Percentiles rank a stretch among this genome's conserved stretches.
Evolutionary conservation across 2,113 vertebrate genomes (phyloP).

Genomic region (Martes martes): DNA sequence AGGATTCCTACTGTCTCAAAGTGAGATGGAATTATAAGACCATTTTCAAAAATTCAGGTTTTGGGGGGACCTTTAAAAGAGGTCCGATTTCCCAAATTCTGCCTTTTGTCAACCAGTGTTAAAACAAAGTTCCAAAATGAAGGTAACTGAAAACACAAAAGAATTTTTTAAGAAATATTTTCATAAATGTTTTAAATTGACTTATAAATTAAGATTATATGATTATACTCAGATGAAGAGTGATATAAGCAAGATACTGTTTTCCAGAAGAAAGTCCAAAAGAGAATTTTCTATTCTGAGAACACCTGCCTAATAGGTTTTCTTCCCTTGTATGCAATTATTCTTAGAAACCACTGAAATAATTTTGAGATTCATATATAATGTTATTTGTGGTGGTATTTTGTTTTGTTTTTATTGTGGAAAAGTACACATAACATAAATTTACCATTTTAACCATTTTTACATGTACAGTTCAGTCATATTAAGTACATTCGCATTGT

Average conservation of each 20-base stretch:
- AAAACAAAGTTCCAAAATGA: background rate
- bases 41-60: background rate
- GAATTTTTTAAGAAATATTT: constrained; percentile 26
- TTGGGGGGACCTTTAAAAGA: background rate
- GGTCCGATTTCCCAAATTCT: background rate
- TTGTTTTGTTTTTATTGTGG: background rate
- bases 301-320: background rate
- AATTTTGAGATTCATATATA: background rate
- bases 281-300: constrained; percentile 18
- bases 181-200: background rate
- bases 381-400: background rate
- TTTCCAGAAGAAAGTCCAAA: constrained; percentile 21
- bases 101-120: background rate
- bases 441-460: background rate
- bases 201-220: background rate
- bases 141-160: background rate
- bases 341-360: background rate
- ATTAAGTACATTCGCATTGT: background rate
- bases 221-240: background rate
- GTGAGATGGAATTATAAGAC: background rate
- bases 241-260: background rate
- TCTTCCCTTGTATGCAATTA: background rate
- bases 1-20: background rate
- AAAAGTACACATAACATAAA: background rate
- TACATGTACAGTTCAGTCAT: background rate